These are phyloP conservation scores for Pogona vitticeps DNA, from an alignment of 2,113 vertebrate species.

Conservation along the genomic window DNA sequence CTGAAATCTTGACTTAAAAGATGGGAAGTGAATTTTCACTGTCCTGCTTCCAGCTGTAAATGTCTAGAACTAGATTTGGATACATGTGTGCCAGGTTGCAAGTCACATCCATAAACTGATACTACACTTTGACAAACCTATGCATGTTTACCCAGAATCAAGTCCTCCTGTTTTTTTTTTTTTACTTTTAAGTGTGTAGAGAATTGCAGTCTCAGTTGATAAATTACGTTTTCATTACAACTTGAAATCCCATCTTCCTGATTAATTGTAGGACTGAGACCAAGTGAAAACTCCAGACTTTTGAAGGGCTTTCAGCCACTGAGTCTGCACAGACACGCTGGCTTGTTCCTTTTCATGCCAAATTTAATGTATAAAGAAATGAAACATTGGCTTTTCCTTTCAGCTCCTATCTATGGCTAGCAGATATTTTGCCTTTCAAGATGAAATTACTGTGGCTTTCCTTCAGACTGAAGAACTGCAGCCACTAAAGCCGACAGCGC, in stretches of 20 bases:
- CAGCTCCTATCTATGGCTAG: background rate
- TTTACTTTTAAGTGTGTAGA: background rate
- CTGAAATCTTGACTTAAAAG: too few relatives aligned
- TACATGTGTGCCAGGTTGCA: background rate
- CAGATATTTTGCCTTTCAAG: slow-evolving; percentile 2
- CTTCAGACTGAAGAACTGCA: background rate
- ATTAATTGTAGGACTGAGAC: background rate
- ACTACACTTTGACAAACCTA: background rate
- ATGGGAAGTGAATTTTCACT: background rate
- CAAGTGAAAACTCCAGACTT: background rate
- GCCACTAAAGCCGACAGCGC: background rate
- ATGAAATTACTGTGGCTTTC: slow-evolving; percentile 3
- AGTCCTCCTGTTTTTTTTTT: background rate
- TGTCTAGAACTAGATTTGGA: background rate
- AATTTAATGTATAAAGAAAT: slow-evolving; percentile 13
- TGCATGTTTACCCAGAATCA: background rate
- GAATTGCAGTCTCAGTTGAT: background rate
- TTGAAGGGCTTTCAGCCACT: background rate
- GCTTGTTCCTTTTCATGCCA: background rate
- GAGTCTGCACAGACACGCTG: background rate
- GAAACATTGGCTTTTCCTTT: background rate
- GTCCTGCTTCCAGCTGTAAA: background rate
- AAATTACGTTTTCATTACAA: background rate
- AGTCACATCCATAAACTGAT: background rate
- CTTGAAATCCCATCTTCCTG: background rate